Evolutionary conservation across 1,140 invertebrate genomes (phyloP).

Genomic region (Listronotus bonariensis): DNA sequence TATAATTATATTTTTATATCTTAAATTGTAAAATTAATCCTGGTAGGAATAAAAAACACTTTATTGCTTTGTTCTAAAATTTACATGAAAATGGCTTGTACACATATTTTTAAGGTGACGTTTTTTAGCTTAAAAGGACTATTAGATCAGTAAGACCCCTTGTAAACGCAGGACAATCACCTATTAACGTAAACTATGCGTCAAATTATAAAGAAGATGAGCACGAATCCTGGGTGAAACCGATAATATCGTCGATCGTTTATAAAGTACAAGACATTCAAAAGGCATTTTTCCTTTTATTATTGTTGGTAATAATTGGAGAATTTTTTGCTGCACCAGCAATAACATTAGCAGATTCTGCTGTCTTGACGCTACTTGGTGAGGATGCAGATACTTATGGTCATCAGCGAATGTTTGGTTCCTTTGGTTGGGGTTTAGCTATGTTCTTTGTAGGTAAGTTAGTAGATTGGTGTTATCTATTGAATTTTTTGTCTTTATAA

Average conservation of each 20-base stretch:
- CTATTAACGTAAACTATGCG: constrained; percentile 77
- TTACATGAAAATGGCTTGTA: background rate
- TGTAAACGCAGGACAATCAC: constrained; percentile 68
- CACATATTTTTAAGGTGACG: too few species aligned
- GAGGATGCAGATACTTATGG: constrained; percentile 94
- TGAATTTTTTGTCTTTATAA: background rate
- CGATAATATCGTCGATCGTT: constrained; percentile 91
- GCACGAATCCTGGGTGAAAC: constrained; percentile 82
- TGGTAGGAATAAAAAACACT: too few species aligned
- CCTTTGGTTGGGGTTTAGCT: constrained; percentile 94
- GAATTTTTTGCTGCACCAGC: constrained; percentile 98
- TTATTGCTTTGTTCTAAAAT: too few species aligned
- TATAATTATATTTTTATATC: too few species aligned
- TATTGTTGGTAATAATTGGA: constrained; percentile 91
- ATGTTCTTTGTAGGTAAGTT: constrained; percentile 88
- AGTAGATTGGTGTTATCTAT: too few species aligned
- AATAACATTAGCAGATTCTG: constrained; percentile 94
- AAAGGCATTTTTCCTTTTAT: constrained; percentile 92
- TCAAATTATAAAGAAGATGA: constrained; percentile 79
- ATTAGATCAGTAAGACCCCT: constrained; percentile 36
- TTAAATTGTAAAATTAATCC: too few species aligned
- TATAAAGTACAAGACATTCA: constrained; percentile 87
- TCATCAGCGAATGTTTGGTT: constrained; percentile 97
- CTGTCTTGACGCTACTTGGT: constrained; percentile 87
- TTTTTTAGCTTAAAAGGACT: constrained; percentile 39